These are phyloP conservation scores for Motacilla alba DNA, from an alignment of 2,113 vertebrate genomes.

Conservation along the genomic window DNA sequence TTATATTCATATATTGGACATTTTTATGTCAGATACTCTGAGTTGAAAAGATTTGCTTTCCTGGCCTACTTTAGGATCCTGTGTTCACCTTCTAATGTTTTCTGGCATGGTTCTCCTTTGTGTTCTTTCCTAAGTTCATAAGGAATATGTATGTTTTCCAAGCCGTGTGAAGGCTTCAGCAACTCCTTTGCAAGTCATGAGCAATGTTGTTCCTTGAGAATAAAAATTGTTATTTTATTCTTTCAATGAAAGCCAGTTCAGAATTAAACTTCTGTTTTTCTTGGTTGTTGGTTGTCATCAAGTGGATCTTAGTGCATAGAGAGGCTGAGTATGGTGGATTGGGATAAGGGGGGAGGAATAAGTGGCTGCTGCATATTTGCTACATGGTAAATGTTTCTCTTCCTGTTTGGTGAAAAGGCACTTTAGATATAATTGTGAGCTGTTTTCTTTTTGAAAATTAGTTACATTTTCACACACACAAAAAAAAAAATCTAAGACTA, in stretches of 20 bases:
- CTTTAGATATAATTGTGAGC: neutral
- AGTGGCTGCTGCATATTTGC: neutral
- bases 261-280: neutral
- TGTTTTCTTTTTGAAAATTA: neutral
- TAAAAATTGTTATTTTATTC: neutral
- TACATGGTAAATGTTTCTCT: neutral
- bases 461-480: neutral
- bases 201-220: neutral
- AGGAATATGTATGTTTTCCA: neutral
- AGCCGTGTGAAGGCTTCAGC: neutral
- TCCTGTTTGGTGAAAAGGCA: neutral
- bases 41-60: neutral
- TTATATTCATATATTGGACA: neutral
- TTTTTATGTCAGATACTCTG: neutral
- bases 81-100: neutral
- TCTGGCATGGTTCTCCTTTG: neutral
- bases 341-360: neutral
- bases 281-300: neutral
- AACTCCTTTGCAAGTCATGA: neutral
- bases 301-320: neutral
- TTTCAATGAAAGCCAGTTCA: neutral
- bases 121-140: neutral
- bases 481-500: neutral
- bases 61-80: neutral
- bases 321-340: neutral